Evolutionary conservation across 2,113 vertebrate genomes (phyloP), one percentile per base, ranked within the genome.

Genomic region (Leucosticte australis): DNA sequence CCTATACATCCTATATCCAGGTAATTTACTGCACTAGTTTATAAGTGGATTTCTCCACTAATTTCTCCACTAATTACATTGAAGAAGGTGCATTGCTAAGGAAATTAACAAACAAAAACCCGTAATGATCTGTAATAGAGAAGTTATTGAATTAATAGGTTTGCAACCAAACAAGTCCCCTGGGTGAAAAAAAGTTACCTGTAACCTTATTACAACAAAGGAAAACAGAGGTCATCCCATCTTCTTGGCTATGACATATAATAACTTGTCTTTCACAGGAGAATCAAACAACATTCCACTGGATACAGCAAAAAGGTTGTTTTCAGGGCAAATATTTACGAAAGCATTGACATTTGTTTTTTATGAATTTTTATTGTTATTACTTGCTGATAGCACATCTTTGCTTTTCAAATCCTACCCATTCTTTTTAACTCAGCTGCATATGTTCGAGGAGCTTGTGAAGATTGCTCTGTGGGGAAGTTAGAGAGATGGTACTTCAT

Each of bases 281-380:
- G 49, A 42, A 71, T 28, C 21, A 50, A 83, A 52, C 19, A 74
- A 13, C 1, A 7, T 81, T 33, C 12, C 24, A 71, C 30, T 71
- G 56, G 33, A 56, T 57, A 31, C 5, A 57, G 55, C 2, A 60
- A 53, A 78, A 87, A 5, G 1, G 3, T 67, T 55, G 7, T 42
- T 89, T 70, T 70, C 12, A 23, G n/a, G 28, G 44, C 26, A 76
- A 13, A 15, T n/a, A 26, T 49, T 78, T 80, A 81, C 0, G 1
- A 81, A 92, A 62, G 3, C 1, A 13, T 10, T 1, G 1, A 10
- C 7, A 10, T 42, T 30, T 39, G 2, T 0, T 13, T 22, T 57
- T n/a, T 3, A 16, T 22, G 0, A 6, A 10, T 41, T 44, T 60
- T 67, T 35, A 28, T 20, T 9, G 15, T 39, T 20, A 3, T 26